Base-by-base conservation (phyloP, 2,113 vertebrate genomes). In the Erythrocebus patas region DNA sequence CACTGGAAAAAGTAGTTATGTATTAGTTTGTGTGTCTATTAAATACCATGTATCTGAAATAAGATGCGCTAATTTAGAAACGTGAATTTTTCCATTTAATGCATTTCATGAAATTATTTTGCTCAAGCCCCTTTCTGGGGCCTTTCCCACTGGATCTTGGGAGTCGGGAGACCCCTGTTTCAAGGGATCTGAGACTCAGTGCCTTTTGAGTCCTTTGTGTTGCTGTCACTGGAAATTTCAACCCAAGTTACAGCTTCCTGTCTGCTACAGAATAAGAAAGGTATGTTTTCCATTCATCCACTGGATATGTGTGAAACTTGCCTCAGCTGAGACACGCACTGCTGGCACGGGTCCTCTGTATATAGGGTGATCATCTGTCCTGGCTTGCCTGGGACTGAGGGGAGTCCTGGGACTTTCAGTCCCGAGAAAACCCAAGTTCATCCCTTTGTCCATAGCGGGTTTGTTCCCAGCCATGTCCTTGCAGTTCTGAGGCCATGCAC, bases 1-100 rank as follows among this genome's bases (percentile, higher is more conserved):
- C 52, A 55, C 2, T 32, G 52, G 68, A 45, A 35, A n/a, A 90
- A 32, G 88, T 64, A 84, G 75, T 89, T 73, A 75, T 66, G 73
- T 84, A 72, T 91, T 93, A 72, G 52, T 84, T 91, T 78, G 40
- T n/a, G 5, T 38, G 35, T 52, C 89, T 93, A 23, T n/a, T 73
- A 79, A 83, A 85, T 91, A 61, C 35, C 79, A 13, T 0, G 0
- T 27, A 16, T 79, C 40, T 83, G 64, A 89, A 89, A n/a, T 57
- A 61, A 45, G 84, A 11, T 22, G 16, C 3, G 61, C 68, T 73
- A 2, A 57, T 52, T 85, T 43, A 30, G 79, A 85, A 61, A 55
- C 0, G 13, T 30, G 66, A 38, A 4, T 57, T 64, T 78, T 45
- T 18, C 87, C 50, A 35, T 30, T 32, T 8, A 4, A 25, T 4